phyloP scores from a whole-genome alignment of 2,888 invertebrate species.

The Synanthedon myopaeformis region DNA sequence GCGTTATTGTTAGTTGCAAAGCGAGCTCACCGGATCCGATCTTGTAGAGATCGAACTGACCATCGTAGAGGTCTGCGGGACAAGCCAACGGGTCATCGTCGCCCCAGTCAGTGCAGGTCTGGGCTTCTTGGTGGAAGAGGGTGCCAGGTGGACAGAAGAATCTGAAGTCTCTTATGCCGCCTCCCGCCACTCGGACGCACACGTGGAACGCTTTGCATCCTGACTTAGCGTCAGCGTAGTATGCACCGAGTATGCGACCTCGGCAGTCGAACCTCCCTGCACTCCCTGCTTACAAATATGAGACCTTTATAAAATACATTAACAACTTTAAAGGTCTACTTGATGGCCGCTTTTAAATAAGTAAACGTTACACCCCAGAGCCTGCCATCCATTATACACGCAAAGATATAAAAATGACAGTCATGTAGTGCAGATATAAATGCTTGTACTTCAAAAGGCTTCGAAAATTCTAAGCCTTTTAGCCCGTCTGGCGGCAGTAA shows the following conservation, averaged over 20 bases:
- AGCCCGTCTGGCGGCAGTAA: too few species aligned
- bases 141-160: conserved; percentile 92
- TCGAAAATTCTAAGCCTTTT: too few species aligned
- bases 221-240: conserved; percentile 88
- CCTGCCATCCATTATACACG: too few species aligned
- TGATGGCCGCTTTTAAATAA: too few species aligned
- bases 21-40: conserved; percentile 77
- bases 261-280: conserved; percentile 81
- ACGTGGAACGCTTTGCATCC: conserved; percentile 92
- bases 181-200: conserved; percentile 86
- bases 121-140: conserved; percentile 91
- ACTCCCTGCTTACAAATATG: conserved; percentile 31
- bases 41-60: conserved; percentile 88
- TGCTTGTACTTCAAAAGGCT: too few species aligned
- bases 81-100: conserved; percentile 82
- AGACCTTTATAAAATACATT: neutral
- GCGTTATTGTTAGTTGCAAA: conserved; percentile 53
- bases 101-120: conserved; percentile 92
- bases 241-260: conserved; percentile 87
- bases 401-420: too few species aligned
- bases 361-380: too few species aligned
- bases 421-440: too few species aligned
- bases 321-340: too few species aligned
- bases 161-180: conserved; percentile 83
- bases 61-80: conserved; percentile 83